A percentile compares a stretch with the other conserved stretches of the same genome.
phyloP scores from a whole-genome alignment of 1,140 invertebrate genomes.

The Drosophila tsacasi region DNA sequence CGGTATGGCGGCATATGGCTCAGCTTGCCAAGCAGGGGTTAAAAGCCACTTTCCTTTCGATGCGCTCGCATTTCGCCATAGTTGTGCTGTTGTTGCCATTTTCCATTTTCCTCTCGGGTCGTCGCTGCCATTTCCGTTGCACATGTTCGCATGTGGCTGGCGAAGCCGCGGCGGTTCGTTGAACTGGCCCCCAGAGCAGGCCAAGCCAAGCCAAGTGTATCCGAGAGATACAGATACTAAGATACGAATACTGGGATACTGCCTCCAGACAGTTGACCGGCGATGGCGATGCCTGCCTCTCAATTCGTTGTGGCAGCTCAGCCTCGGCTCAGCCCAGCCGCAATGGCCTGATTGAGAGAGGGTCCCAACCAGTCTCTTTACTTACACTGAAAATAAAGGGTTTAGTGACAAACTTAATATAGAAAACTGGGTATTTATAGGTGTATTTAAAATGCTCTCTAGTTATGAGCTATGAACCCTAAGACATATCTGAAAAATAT shows the following conservation, averaged over 20 bases:
- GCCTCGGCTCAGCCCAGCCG: constrained; percentile 1
- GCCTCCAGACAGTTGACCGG: constrained; percentile 1
- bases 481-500: neutral
- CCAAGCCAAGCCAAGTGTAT: constrained; percentile 45
- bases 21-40: constrained; percentile 42
- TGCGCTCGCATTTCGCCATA: constrained; percentile 39
- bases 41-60: constrained; percentile 67
- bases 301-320: constrained; percentile 57
- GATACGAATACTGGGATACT: constrained; percentile 18
- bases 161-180: constrained; percentile 17
- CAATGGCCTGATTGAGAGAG: constrained; percentile 44
- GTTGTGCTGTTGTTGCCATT: constrained; percentile 22
- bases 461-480: neutral
- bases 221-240: constrained; percentile 49
- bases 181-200: constrained; percentile 15
- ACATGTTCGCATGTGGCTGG: constrained; percentile 45
- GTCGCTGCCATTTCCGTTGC: constrained; percentile 52
- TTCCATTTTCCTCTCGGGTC: constrained; percentile 16
- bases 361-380: constrained; percentile 8
- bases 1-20: constrained; percentile 49
- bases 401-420: neutral
- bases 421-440: neutral
- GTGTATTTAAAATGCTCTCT: rapidly evolving
- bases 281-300: constrained; percentile 21
- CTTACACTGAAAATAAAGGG: neutral